Percentiles rank a stretch among this genome's conserved stretches.
phyloP scores from a whole-genome alignment of 2,888 invertebrate species.

The Encarsia formosa region DNA sequence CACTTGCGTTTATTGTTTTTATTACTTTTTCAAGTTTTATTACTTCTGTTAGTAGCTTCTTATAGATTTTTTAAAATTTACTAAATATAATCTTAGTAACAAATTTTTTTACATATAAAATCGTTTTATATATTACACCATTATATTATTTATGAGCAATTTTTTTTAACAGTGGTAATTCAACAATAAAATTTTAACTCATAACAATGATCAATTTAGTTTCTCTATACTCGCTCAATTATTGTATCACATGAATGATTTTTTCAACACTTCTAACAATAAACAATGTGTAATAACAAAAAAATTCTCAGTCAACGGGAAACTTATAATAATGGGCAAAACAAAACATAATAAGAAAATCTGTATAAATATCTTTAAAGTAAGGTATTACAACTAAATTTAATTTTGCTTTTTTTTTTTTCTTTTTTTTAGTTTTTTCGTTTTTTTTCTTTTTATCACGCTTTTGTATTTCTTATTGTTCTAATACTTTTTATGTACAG shows the following conservation, averaged over 20 bases:
- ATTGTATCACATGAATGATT: constrained; percentile 11
- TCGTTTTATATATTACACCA: too few relatives aligned
- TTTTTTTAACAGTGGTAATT: too few relatives aligned
- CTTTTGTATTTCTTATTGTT: constrained; percentile 9
- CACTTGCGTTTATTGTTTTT: too few relatives aligned
- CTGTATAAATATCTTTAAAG: constrained; percentile 23
- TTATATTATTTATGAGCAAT: too few relatives aligned
- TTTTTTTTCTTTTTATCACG: constrained; percentile 4
- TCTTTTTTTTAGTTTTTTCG: too few relatives aligned
- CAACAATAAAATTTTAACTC: too few relatives aligned
- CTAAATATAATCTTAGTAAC: too few relatives aligned
- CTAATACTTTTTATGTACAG: constrained; percentile 25
- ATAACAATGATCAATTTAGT: constrained; percentile 13
- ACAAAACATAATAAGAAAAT: constrained; percentile 16
- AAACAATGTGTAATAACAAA: constrained; percentile 22
- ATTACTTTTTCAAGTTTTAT: too few relatives aligned
- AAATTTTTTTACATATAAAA: too few relatives aligned
- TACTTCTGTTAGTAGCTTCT: too few relatives aligned
- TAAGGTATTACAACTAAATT: constrained; percentile 6
- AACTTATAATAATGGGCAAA: constrained; percentile 15
- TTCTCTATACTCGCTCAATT: constrained; percentile 2
- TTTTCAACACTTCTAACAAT: constrained; percentile 21
- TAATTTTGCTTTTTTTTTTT: neutral
- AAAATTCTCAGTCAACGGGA: constrained; percentile 16
- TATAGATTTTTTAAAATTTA: too few relatives aligned